phyloP scores from a whole-genome alignment of 2,888 invertebrate genomes.

The Lithophane socia region DNA sequence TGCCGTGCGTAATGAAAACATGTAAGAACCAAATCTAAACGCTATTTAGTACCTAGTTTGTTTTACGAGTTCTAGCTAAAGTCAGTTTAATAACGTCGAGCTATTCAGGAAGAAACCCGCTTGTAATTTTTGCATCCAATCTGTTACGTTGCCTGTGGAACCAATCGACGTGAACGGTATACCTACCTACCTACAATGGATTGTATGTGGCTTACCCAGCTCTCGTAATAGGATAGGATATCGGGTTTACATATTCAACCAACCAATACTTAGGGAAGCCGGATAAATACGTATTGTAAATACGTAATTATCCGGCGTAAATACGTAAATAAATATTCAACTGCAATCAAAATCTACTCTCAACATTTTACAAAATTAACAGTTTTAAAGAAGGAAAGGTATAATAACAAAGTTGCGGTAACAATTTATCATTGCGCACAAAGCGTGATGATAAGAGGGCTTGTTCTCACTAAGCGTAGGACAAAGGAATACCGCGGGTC shows the following conservation, averaged over 20 bases:
- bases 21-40: neutral
- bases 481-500: slow-evolving; percentile 77
- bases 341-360: slow-evolving; percentile 1
- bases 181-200: slow-evolving; percentile 19
- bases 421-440: slow-evolving; percentile 84
- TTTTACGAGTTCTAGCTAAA: slow-evolving; percentile 2
- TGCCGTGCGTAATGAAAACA: neutral
- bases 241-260: neutral
- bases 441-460: slow-evolving; percentile 82
- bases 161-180: slow-evolving; percentile 45
- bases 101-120: slow-evolving; percentile 27
- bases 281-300: neutral
- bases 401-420: slow-evolving; percentile 59
- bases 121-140: slow-evolving; percentile 58
- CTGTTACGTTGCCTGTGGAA: slow-evolving; percentile 42
- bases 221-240: neutral
- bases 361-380: slow-evolving; percentile 23
- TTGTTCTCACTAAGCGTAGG: slow-evolving; percentile 74
- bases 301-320: too few species aligned
- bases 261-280: neutral
- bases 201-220: slow-evolving; percentile 13
- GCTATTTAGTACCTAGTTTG: slow-evolving; percentile 7
- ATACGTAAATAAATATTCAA: too few species aligned
- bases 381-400: slow-evolving; percentile 33
- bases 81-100: slow-evolving; percentile 41